phyloP scores from a whole-genome alignment of 2,888 invertebrate genomes.

The Ditula angustiorana region DNA sequence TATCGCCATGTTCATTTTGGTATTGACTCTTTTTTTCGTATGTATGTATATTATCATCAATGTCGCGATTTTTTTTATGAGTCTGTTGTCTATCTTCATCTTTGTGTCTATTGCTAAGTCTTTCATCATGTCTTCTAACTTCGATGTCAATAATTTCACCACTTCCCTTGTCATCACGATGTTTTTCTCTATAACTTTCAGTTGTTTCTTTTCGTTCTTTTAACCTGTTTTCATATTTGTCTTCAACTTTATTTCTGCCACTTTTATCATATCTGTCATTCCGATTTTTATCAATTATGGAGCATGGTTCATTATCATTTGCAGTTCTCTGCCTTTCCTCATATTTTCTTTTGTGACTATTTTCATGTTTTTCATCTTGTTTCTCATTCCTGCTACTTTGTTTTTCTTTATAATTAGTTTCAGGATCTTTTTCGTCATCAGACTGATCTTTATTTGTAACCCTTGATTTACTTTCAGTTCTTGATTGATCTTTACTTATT shows the following conservation, averaged over 20 bases:
- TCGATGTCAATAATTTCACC: conserved; percentile 41
- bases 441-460: conserved; percentile 38
- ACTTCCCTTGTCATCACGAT: background rate
- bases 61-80: conserved; percentile 36
- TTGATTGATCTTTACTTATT: conserved; percentile 12
- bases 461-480: conserved; percentile 7
- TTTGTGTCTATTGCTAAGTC: conserved; percentile 33
- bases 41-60: conserved; percentile 41
- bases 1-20: conserved; percentile 36
- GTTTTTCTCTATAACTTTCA: conserved; percentile 14
- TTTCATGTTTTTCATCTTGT: conserved; percentile 36
- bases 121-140: conserved; percentile 38
- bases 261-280: background rate
- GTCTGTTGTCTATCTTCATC: conserved; percentile 34
- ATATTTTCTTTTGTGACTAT: conserved; percentile 23
- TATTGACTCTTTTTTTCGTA: conserved; percentile 32
- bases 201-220: conserved; percentile 33
- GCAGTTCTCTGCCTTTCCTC: background rate
- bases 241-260: background rate
- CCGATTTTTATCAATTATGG: too few species aligned
- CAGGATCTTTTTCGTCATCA: conserved; percentile 12
- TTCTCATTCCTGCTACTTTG: conserved; percentile 48
- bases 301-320: background rate
- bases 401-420: conserved; percentile 54
- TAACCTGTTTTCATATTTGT: conserved; percentile 21